phyloP scores from a whole-genome alignment of 2,113 vertebrate species.

The Scolopax mira region DNA sequence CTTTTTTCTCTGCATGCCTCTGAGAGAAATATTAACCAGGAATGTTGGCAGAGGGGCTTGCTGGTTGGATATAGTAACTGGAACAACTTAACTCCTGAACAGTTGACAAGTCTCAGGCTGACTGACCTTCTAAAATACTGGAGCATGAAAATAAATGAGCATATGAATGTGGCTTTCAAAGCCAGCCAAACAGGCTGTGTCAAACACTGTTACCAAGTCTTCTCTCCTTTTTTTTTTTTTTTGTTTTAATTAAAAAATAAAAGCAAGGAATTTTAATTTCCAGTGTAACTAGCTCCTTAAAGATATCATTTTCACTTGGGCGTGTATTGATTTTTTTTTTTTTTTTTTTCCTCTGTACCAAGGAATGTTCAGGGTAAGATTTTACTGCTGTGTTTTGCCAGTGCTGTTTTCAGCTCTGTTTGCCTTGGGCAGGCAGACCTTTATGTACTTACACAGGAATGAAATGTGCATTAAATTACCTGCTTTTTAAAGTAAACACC shows the following conservation, averaged over 20 bases:
- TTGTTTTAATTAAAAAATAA: conserved; percentile 16
- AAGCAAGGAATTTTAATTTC: conserved; percentile 11
- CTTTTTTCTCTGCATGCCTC: neutral
- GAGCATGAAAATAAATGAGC: conserved; percentile 44
- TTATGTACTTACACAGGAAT: conserved; percentile 3
- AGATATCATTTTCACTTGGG: neutral
- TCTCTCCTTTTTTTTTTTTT: neutral
- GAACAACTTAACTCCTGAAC: conserved; percentile 9
- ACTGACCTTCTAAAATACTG: conserved; percentile 33
- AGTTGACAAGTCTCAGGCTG: conserved; percentile 12
- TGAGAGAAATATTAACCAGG: conserved; percentile 46
- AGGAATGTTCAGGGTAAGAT: neutral
- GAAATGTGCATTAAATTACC: neutral
- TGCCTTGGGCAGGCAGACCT: neutral
- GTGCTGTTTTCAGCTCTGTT: neutral
- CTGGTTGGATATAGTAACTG: conserved; percentile 29
- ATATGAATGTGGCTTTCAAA: conserved; percentile 23
- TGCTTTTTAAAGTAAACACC: neutral
- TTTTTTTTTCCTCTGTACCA: neutral
- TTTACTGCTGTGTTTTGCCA: neutral
- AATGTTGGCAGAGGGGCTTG: neutral
- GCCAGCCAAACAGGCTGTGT: neutral
- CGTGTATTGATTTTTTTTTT: neutral
- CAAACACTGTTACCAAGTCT: neutral
- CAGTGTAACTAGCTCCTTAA: neutral